Evolutionary conservation across 2,113 vertebrate species (phyloP).

Genomic region (Pogonocichla stellata): DNA sequence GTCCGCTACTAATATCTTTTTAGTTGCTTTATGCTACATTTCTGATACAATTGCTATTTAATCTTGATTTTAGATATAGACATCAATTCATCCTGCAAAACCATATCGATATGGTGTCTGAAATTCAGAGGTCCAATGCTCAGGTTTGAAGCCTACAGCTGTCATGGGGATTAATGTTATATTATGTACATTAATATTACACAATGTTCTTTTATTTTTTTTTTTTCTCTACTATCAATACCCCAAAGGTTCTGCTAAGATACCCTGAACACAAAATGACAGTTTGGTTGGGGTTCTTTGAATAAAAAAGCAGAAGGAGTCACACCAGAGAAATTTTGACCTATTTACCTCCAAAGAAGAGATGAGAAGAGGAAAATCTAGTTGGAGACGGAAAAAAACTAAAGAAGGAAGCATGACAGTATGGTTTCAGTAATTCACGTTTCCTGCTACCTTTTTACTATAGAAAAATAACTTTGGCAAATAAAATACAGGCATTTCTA

Average conservation of each 20-base stretch:
- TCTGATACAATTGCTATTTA: background rate
- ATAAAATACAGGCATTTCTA: background rate
- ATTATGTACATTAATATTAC: too few relatives aligned
- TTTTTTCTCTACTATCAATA: background rate
- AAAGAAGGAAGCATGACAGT: background rate
- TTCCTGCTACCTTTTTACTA: background rate
- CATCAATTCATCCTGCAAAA: background rate
- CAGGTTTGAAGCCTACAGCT: background rate
- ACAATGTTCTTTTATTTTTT: too few relatives aligned
- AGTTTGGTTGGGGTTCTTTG: background rate
- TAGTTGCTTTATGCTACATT: background rate
- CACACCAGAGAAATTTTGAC: background rate
- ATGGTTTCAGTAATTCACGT: background rate
- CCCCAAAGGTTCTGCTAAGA: background rate
- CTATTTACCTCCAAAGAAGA: background rate
- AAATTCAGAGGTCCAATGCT: background rate
- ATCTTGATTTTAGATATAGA: background rate
- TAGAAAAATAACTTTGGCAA: background rate
- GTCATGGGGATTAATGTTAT: background rate
- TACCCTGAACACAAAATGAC: background rate
- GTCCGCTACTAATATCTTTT: background rate
- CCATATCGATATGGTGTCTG: accelerated
- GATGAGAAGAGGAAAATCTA: background rate
- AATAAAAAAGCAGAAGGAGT: background rate
- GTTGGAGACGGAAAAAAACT: background rate